Evolutionary conservation across 2,888 invertebrate species (phyloP).

Genomic region (Clunio marinus): DNA sequence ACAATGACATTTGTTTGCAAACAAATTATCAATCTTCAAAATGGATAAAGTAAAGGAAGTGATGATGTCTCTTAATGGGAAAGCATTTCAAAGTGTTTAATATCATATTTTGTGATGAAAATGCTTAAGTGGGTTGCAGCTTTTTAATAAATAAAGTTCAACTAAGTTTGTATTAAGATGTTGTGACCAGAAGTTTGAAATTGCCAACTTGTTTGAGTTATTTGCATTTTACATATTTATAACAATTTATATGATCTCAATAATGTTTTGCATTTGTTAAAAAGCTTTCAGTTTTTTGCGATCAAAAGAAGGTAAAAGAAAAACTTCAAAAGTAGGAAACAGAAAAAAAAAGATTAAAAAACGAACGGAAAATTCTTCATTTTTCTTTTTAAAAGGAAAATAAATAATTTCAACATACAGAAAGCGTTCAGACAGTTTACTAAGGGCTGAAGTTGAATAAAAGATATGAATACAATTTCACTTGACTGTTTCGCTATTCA

Average conservation of each 20-base stretch:
- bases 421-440: not conserved
- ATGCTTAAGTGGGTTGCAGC: not conserved
- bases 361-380: constrained; percentile 23
- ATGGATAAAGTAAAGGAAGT: constrained; percentile 5
- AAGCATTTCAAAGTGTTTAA: constrained; percentile 23
- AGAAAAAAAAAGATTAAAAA: not conserved
- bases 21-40: constrained; percentile 33
- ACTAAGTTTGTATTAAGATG: not conserved
- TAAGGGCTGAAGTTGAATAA: too few relatives aligned
- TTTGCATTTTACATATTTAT: too few relatives aligned
- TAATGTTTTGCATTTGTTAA: too few relatives aligned
- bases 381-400: constrained; percentile 2
- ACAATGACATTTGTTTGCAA: constrained; percentile 36
- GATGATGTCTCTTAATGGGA: constrained; percentile 34
- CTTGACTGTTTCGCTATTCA: constrained; percentile 38
- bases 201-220: too few relatives aligned
- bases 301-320: not conserved
- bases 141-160: not conserved
- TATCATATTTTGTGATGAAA: not conserved
- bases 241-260: too few relatives aligned
- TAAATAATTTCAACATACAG: not conserved
- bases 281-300: too few relatives aligned
- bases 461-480: constrained; percentile 34
- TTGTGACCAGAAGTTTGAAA: not conserved
- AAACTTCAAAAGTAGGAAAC: constrained; percentile 30